Percentiles rank a stretch among this genome's conserved stretches.
phyloP scores from a whole-genome alignment of 2,113 vertebrate genomes.

The Sander vitreus region DNA sequence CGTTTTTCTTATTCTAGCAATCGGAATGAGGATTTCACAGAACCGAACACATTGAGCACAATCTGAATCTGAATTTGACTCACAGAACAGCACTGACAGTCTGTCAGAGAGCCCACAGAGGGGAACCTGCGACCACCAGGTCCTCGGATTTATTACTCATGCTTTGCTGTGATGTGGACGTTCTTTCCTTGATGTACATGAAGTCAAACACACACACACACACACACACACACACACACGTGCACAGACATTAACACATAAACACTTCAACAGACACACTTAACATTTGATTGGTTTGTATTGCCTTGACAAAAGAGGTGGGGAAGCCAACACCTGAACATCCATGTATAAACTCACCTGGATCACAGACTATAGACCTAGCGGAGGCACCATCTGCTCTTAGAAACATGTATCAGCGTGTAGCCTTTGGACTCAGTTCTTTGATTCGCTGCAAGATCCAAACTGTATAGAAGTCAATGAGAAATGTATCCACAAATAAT shows the following conservation, averaged over 20 bases:
- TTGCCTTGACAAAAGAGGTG: constrained; percentile 30
- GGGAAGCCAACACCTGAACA: constrained; percentile 20
- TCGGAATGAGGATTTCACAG: not conserved
- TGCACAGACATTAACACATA: constrained; percentile 31
- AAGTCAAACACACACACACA: not conserved
- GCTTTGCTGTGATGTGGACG: constrained; percentile 31
- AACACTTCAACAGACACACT: constrained; percentile 26
- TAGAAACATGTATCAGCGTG: no score
- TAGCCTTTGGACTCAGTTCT: no score
- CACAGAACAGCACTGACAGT: not conserved
- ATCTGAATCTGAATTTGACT: not conserved
- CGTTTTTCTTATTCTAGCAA: not conserved
- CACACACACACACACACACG: not conserved
- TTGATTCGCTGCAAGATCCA: no score
- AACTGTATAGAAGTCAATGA: no score
- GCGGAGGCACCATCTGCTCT: no score
- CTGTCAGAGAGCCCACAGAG: constrained; percentile 37
- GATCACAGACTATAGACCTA: not conserved
- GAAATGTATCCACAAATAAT: no score
- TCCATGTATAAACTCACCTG: constrained; percentile 31
- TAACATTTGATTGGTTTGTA: constrained; percentile 5
- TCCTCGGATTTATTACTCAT: constrained; percentile 44
- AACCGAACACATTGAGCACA: not conserved
- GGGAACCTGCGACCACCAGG: constrained; percentile 34
- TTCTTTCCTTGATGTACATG: not conserved